Base-by-base conservation (phyloP, 2,113 vertebrate genomes). In the Cacatua alba region DNA sequence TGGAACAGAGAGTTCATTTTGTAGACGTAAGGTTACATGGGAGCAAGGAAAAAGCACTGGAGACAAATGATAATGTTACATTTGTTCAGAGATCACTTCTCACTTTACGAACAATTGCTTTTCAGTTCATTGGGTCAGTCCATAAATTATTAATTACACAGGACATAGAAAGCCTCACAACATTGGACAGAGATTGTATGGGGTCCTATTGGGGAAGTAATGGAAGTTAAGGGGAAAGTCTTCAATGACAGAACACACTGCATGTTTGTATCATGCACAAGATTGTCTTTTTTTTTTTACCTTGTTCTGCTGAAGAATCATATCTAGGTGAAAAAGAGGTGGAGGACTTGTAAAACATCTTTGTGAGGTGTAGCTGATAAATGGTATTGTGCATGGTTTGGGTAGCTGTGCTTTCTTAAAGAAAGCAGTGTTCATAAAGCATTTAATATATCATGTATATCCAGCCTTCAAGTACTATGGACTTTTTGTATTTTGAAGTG, bases 391-490 rank as follows among this genome's bases (percentile, higher is more conserved):
- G 82, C 44, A 20, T 49, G 46, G 69, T 79, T 88, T 72, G 88
- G 60, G 85, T 86, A 51, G 43, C 77, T 64, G 53, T 82, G 59
- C 60, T 88, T 70, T 96, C 72, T 92, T 95, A 62, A 88, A 94
- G 72, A 57, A 94, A 75, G 51, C 23, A 13, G 62, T 31, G 65
- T 88, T 92, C 6, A 23, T 83, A 82, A 83, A 90, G 84, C 64
- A 77, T 94, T 96, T 97, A 65, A 96, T 79, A 82, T 49, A 87
- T 97, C 90, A 85, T 87, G 79, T 72, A 94, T 92, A 96, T 97
- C 53, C 28, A 92, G 39, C 84, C 90, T 95, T 97, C 90, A 93
- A 62, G 70, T 94, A 39, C 95, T 83, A 19, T 49, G 85, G 96
- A 86, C 92, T 93, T 78, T 85, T 80, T 85, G 85, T 90, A 95